Evolutionary conservation across 2,113 vertebrate species (phyloP).

Genomic region (Crocuta crocuta): DNA sequence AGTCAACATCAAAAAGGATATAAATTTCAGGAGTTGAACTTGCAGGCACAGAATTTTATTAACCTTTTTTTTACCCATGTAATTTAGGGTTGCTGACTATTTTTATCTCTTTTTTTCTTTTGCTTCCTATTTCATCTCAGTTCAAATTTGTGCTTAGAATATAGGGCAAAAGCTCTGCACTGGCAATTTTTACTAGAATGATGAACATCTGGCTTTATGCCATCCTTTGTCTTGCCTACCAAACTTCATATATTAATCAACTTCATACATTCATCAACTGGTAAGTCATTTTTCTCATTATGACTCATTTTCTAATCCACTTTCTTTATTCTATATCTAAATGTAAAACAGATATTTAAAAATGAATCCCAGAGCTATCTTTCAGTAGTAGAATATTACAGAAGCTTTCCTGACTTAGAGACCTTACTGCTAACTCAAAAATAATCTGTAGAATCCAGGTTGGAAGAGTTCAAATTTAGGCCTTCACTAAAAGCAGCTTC

Average conservation of each 20-base stretch:
- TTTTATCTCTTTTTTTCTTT: conserved; percentile 33
- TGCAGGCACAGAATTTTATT: not conserved
- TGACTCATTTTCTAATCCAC: conserved; percentile 7
- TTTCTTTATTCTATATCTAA: not conserved
- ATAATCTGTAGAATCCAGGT: not conserved
- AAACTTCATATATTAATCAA: not conserved
- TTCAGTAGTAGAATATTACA: conserved; percentile 34
- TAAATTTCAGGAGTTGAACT: conserved; percentile 39
- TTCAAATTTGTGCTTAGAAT: conserved; percentile 27
- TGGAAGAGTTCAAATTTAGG: not conserved
- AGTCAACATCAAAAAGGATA: not conserved
- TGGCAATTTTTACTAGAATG: not conserved
- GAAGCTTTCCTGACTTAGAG: not conserved
- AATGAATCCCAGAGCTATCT: conserved; percentile 23
- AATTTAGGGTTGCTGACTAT: not conserved
- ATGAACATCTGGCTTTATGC: not conserved
- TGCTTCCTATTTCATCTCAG: not conserved
- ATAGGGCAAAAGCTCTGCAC: not conserved
- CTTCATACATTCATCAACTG: not conserved
- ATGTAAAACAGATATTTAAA: conserved; percentile 9
- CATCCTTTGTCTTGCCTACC: conserved; percentile 6
- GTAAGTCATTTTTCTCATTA: not conserved
- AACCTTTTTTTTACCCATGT: not conserved
- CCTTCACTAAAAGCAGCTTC: not conserved
- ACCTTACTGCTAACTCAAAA: conserved; percentile 4